Base-by-base conservation (phyloP, 2,888 invertebrate genomes). In the Dyspetes luteomarginatus region DNA sequence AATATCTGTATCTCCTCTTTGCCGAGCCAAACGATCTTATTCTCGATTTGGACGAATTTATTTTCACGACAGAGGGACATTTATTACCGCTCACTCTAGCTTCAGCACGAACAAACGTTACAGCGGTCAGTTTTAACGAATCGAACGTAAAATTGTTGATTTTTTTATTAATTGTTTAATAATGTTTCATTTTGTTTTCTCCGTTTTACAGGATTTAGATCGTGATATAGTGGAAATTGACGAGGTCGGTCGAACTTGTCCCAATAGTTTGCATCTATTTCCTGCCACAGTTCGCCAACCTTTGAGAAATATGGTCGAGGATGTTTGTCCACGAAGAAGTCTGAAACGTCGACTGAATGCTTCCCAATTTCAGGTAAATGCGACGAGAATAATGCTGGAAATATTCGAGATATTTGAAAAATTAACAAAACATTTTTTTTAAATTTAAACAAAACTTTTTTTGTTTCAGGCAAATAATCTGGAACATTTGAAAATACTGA, bases 11-110 rank as follows among this genome's bases (percentile, higher is more conserved):
- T 92, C 94, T 99, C 91, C 93, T 99, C 75, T 99, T 99, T 91
- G 95, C 98, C 41, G 96, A 98, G 85, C 96, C 96, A 71, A 95
- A 94, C 36, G 98, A 99, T 88, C 92, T 98, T 62, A 94, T 96
- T 4, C 92, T 98, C 15, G 95, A 97, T 91, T 92, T 98, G 68
- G 97, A 97, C 89, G 96, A 97, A 90, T 98, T 97, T 92, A 95
- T 98, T 82, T 95, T 98, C 86, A 98, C 98, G 0, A 98, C 98
- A 0, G 99, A 99, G 92, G 99, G 98, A 0, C 99, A 99, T 93
- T 94, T 99, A 80, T 93, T 99, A 87, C 99, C 99, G 3, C 93
- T 99, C 0, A 95, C 96, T 2, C 93, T 98, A 65, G 96, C 96
- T 0, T 95, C 94, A 9, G 92, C 94, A 58, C 94, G 94, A 22